These are phyloP conservation scores for Chymomyza caudatula DNA, from an alignment of 2,888 invertebrate species.

Conservation along the genomic window DNA sequence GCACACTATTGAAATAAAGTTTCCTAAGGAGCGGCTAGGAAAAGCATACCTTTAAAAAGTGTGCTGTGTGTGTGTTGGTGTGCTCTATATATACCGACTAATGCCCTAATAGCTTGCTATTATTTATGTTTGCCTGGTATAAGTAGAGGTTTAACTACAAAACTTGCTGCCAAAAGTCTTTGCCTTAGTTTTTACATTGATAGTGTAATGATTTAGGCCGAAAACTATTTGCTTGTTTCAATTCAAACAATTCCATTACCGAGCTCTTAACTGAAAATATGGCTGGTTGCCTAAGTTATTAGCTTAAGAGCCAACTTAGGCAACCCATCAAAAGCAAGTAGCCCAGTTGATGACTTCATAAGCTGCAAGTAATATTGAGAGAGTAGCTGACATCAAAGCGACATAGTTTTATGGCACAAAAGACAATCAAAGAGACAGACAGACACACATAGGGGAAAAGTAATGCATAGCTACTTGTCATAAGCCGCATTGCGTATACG, in stretches of 20 bases:
- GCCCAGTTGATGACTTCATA: neutral
- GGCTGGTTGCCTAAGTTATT: neutral
- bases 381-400: neutral
- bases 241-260: neutral
- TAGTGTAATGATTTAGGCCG: too few species aligned
- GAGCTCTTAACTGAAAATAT: neutral
- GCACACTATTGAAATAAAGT: too few species aligned
- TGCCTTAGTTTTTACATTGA: too few species aligned
- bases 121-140: too few species aligned
- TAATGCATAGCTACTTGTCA: neutral
- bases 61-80: too few species aligned
- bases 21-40: too few species aligned
- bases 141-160: too few species aligned
- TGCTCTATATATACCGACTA: too few species aligned
- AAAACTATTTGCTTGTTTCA: too few species aligned
- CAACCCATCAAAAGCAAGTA: neutral
- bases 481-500: constrained; percentile 32
- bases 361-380: neutral
- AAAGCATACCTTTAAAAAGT: too few species aligned
- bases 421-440: neutral
- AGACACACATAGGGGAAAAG: neutral
- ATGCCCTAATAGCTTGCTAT: too few species aligned
- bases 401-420: neutral
- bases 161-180: too few species aligned
- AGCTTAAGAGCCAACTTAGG: neutral